Conservation (phyloP, 2,888 invertebrate genomes). For the Acleris emargana region DNA sequence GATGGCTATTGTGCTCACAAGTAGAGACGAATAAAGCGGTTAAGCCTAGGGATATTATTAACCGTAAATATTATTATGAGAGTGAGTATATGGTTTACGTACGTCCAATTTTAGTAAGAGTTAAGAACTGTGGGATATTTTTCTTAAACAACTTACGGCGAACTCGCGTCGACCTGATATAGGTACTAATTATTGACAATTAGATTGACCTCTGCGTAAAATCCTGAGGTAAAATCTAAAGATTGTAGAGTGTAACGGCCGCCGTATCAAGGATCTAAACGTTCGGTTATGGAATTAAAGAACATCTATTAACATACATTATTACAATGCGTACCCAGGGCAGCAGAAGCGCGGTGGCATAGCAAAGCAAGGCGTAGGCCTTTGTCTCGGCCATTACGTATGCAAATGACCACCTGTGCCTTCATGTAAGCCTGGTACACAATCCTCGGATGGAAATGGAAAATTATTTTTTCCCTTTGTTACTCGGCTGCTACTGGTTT, state of each 20-base stretch:
- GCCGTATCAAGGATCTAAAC: conserved; percentile 25
- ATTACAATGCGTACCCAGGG: conserved; percentile 70
- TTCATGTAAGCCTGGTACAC: conserved; percentile 71
- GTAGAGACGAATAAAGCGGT: conserved; percentile 20
- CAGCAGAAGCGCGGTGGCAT: conserved; percentile 65
- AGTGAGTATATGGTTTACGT: too few species aligned
- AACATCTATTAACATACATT: conserved; percentile 40
- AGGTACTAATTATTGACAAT: background rate
- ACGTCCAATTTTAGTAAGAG: too few species aligned
- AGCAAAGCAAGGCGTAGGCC: conserved; percentile 53
- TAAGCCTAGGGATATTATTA: conserved; percentile 1
- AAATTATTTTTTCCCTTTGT: conserved; percentile 49
- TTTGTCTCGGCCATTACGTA: conserved; percentile 78
- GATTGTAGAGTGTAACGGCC: conserved; percentile 10
- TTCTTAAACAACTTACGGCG: too few species aligned
- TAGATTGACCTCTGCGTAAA: too few species aligned
- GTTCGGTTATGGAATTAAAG: conserved; percentile 26
- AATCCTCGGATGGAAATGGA: conserved; percentile 68
- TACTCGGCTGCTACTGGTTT: conserved; percentile 54
- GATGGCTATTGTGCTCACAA: conserved; percentile 22
- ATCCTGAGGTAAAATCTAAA: background rate
- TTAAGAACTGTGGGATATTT: too few species aligned
- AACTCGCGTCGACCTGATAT: background rate
- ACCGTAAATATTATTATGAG: too few species aligned
- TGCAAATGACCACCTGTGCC: conserved; percentile 71